Evolutionary conservation across 2,888 invertebrate genomes (phyloP).

Genomic region (Rosalia funebris): DNA sequence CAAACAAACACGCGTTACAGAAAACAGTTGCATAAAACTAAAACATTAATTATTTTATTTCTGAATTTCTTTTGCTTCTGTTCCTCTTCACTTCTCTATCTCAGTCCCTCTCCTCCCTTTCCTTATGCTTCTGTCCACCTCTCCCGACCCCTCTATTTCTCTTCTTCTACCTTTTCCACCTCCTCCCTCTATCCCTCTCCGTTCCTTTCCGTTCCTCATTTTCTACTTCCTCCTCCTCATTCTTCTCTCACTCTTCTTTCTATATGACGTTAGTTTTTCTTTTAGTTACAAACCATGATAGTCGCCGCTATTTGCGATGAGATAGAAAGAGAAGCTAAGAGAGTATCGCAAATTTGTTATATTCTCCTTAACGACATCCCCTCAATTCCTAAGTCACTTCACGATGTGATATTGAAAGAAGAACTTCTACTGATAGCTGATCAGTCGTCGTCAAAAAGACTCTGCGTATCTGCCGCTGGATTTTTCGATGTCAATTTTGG

Average conservation of each 20-base stretch:
- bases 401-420: slow-evolving; percentile 29
- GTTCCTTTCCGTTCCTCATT: not conserved
- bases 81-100: not conserved
- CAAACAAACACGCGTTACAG: too few relatives aligned
- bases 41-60: too few relatives aligned
- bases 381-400: slow-evolving; percentile 14
- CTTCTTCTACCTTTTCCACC: not conserved
- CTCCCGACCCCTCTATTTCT: not conserved
- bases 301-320: slow-evolving; percentile 42
- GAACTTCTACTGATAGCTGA: slow-evolving; percentile 40
- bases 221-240: not conserved
- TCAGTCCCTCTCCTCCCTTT: not conserved
- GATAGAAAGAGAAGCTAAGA: slow-evolving; percentile 42
- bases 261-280: too few relatives aligned
- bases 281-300: slow-evolving; percentile 28
- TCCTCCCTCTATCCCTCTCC: not conserved
- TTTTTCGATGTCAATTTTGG: slow-evolving; percentile 47
- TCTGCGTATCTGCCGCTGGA: slow-evolving; percentile 46
- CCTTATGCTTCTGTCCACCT: not conserved
- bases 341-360: slow-evolving; percentile 41
- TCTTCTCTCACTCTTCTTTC: not conserved
- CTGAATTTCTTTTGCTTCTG: not conserved
- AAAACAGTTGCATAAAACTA: too few relatives aligned
- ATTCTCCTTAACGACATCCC: slow-evolving; percentile 41
- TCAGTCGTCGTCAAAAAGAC: slow-evolving; percentile 40